These are phyloP conservation scores for Folsomia manolachei DNA, from an alignment of 2,888 invertebrate genomes.

Conservation along the genomic window DNA sequence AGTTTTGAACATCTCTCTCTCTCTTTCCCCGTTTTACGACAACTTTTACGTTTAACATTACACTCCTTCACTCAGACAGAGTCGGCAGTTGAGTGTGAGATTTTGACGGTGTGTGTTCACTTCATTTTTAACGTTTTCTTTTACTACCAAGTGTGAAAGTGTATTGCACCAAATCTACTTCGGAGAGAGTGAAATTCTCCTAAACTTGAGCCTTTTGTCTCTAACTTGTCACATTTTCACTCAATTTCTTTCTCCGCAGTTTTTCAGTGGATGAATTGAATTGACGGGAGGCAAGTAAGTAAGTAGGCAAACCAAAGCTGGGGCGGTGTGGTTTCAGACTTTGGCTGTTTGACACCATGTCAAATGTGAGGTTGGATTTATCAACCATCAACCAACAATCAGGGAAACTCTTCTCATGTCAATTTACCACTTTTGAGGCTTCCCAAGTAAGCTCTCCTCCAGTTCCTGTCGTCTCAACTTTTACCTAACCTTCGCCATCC, in stretches of 20 bases:
- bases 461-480: neutral
- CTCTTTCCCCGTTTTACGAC: neutral
- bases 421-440: neutral
- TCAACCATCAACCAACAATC: neutral
- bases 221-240: conserved; percentile 1
- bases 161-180: neutral
- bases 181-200: neutral
- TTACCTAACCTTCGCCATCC: neutral
- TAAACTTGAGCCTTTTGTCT: neutral
- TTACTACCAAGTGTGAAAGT: neutral
- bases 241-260: conserved; percentile 3
- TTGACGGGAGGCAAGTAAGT: no score
- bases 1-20: no score
- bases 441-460: neutral
- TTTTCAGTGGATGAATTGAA: neutral
- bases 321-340: neutral
- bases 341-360: neutral
- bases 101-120: neutral
- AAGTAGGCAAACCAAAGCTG: no score
- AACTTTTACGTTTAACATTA: neutral
- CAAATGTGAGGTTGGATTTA: neutral
- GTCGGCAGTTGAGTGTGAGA: neutral
- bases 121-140: neutral
- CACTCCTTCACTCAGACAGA: neutral
- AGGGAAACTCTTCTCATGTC: neutral